Evolutionary conservation across 2,113 vertebrate species (phyloP), one percentile per base, ranked within the genome.

Genomic region (Esox niger): DNA sequence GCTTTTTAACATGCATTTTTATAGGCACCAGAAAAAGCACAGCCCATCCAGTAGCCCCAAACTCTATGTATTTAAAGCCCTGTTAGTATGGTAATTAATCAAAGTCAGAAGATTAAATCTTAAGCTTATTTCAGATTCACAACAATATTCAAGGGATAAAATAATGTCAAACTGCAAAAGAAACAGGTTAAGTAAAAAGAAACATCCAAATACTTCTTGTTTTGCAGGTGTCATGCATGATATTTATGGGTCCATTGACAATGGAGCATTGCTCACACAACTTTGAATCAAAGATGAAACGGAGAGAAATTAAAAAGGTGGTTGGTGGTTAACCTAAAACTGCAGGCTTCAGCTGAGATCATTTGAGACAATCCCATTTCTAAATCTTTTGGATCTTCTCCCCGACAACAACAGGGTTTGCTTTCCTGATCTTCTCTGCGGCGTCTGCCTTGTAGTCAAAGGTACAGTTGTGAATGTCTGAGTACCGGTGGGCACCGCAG

Each of bases 301-400:
- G 21, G 30, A 20, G n/a, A 26, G 11, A 6, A 61, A 67, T 27
- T 0, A 1, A 83, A 88, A 84, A 87, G 86, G 84, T 87, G 91
- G 86, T 87, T 88, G 86, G 88, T 84, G 86, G 38, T 1, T 21
- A 6, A 10, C 84, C 85, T 88, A 85, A 77, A 86, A 88, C 79
- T 86, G 68, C 87, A 86, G 32, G 47, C 2, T 52, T 73, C 56
- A 71, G 62, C 56, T 47, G 56, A 64, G 52, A 46, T 90, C 86
- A 79, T 77, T 81, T 79, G 81, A 66, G 79, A 6, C 47, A 79
- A 87, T 86, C 85, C 13, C 3, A 1, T 17, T 87, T 60, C 95
- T 88, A 95, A 81, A 95, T 94, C 90, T 95, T 96, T 89, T 94
- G 89, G 80, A 96, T 93, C 90, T 95, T 96, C 88, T 95, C 94